phyloP scores from a whole-genome alignment of 2,888 invertebrate species.

The Hofmannophila pseudospretella region DNA sequence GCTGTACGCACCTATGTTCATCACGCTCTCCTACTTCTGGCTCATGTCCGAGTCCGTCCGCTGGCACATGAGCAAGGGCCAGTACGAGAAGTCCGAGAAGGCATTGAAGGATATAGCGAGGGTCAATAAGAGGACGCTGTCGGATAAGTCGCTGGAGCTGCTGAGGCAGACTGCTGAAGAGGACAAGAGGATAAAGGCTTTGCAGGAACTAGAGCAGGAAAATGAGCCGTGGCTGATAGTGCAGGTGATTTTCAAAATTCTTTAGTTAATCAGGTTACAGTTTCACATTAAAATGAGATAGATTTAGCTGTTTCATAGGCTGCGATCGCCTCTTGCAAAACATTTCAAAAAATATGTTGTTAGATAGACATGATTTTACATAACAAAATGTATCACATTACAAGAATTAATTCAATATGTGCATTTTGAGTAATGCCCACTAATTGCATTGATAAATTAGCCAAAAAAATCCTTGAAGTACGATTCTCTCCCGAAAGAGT shows the following conservation, averaged over 20 bases:
- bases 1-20: slow-evolving; percentile 79
- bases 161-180: slow-evolving; percentile 34
- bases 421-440: no score
- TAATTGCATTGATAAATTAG: no score
- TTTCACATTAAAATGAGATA: no score
- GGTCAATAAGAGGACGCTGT: slow-evolving; percentile 68
- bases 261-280: no score
- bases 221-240: slow-evolving; percentile 54
- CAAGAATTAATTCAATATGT: no score
- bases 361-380: no score
- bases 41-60: slow-evolving; percentile 81
- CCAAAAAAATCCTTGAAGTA: no score
- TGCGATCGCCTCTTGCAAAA: no score
- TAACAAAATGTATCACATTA: no score
- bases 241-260: slow-evolving; percentile 6
- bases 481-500: no score
- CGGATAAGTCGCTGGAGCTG: slow-evolving; percentile 39
- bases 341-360: no score
- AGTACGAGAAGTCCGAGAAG: slow-evolving; percentile 75
- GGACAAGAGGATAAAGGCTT: slow-evolving; percentile 28
- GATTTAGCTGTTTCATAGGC: no score
- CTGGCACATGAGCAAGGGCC: slow-evolving; percentile 82
- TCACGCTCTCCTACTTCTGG: slow-evolving; percentile 80
- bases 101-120: slow-evolving; percentile 79
- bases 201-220: slow-evolving; percentile 44